Evolutionary conservation across 2,888 invertebrate species (phyloP).

Genomic region (Pyrgus malvae): DNA sequence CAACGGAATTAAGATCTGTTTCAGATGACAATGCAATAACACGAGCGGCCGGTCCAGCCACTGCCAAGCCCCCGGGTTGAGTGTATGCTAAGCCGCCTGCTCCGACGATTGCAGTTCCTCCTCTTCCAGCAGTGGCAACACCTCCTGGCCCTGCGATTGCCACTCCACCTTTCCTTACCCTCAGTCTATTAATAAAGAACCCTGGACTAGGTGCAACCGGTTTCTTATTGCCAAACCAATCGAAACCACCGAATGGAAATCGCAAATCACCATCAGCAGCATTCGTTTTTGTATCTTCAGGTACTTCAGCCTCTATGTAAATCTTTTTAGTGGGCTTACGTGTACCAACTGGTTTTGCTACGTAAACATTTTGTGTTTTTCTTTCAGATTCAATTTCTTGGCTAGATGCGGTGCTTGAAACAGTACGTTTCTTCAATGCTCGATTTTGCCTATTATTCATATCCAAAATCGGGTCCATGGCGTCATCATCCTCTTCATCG

Average conservation of each 20-base stretch:
- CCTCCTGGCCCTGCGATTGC: constrained; percentile 92
- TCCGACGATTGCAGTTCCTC: constrained; percentile 90
- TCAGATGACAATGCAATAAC: constrained; percentile 85
- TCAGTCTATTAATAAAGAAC: constrained; percentile 85
- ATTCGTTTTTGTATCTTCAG: constrained; percentile 48
- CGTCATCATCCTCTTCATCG: background rate
- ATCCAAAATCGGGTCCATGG: constrained; percentile 2
- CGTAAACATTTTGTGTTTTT: constrained; percentile 51
- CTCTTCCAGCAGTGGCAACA: constrained; percentile 89
- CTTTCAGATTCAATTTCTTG: constrained; percentile 47
- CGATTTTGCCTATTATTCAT: constrained; percentile 50
- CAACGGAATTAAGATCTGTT: constrained; percentile 81
- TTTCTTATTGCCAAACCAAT: constrained; percentile 55
- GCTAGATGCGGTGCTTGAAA: constrained; percentile 41
- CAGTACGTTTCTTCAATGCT: constrained; percentile 59
- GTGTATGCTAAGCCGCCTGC: constrained; percentile 90
- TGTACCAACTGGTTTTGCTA: constrained; percentile 42
- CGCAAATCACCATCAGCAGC: constrained; percentile 52
- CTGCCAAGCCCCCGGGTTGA: constrained; percentile 87
- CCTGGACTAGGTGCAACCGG: constrained; percentile 78
- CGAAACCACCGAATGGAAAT: constrained; percentile 51
- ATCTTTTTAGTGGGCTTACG: constrained; percentile 50
- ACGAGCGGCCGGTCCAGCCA: constrained; percentile 88
- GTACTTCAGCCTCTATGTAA: constrained; percentile 35
- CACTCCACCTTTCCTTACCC: constrained; percentile 88